phyloP scores from a whole-genome alignment of 1,140 invertebrate genomes.

The Oppia nitens region DNA sequence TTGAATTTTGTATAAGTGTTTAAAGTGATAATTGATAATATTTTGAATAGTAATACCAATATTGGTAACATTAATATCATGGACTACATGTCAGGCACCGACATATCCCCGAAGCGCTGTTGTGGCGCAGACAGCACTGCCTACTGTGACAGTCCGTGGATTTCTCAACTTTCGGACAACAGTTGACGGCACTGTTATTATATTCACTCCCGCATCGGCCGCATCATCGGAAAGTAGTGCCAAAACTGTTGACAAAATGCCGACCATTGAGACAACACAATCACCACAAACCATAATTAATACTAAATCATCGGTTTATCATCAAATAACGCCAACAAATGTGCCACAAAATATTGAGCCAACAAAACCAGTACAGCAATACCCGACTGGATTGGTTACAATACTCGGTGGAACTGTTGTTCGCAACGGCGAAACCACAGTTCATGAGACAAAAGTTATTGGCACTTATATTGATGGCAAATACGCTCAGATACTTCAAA shows the following conservation, averaged over 20 bases:
- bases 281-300: background rate
- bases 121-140: slow-evolving; percentile 29
- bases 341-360: background rate
- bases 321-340: background rate
- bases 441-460: slow-evolving; percentile 69
- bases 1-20: no score
- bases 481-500: slow-evolving; percentile 55
- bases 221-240: slow-evolving; percentile 23
- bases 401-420: slow-evolving; percentile 61
- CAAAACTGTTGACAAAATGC: slow-evolving; percentile 27
- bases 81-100: no score
- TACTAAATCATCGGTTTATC: background rate
- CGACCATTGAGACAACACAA: slow-evolving; percentile 19
- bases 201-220: slow-evolving; percentile 56
- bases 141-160: slow-evolving; percentile 64
- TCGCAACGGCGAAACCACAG: slow-evolving; percentile 59
- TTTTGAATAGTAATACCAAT: no score
- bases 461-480: slow-evolving; percentile 71
- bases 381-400: slow-evolving; percentile 54
- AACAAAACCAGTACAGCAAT: slow-evolving; percentile 23
- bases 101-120: background rate
- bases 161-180: slow-evolving; percentile 75
- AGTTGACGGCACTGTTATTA: slow-evolving; percentile 72
- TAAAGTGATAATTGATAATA: no score
- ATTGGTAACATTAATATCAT: no score